These are phyloP conservation scores for Trichacis sp. DNA, from an alignment of 2,888 invertebrate genomes.

Conservation along the genomic window DNA sequence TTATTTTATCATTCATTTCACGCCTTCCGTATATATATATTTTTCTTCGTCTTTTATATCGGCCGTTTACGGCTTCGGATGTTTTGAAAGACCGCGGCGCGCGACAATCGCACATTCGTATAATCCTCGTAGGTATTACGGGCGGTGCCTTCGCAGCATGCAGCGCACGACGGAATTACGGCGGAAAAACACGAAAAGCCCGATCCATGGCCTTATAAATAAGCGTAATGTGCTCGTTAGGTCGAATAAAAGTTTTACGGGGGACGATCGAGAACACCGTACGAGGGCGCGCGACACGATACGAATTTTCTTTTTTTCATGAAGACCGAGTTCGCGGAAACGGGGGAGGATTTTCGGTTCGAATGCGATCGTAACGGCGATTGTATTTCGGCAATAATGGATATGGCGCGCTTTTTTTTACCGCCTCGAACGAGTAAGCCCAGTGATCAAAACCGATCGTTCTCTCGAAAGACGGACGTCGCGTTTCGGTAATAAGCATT, in stretches of 20 bases:
- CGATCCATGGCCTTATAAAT: conserved; percentile 55
- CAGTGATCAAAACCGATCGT: no score
- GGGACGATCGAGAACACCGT: conserved; percentile 50
- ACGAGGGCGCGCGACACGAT: conserved; percentile 33
- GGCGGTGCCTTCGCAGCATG: conserved; percentile 32
- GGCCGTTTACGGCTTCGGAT: conserved; percentile 16
- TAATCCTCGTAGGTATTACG: conserved; percentile 36
- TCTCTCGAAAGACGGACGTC: no score
- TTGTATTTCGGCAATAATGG: conserved; percentile 41
- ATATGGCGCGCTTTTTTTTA: no score
- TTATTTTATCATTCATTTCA: conserved; percentile 35
- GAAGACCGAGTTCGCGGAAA: conserved; percentile 36
- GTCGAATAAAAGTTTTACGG: conserved; percentile 63
- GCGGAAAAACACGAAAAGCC: conserved; percentile 51
- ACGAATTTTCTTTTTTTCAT: conserved; percentile 44
- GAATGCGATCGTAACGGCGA: conserved; percentile 38
- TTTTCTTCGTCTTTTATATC: conserved; percentile 32
- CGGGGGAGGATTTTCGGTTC: conserved; percentile 33
- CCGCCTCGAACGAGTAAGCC: no score
- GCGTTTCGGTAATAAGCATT: no score
- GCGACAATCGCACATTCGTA: conserved; percentile 46
- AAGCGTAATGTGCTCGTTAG: conserved; percentile 61
- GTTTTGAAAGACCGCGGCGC: conserved; percentile 34
- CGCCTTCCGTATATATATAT: conserved; percentile 27
- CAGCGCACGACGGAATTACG: conserved; percentile 47